A percentile compares a stretch with the other conserved stretches of the same genome.
phyloP scores from a whole-genome alignment of 2,797 vertebrate species.

The Australoheros facetus region DNA sequence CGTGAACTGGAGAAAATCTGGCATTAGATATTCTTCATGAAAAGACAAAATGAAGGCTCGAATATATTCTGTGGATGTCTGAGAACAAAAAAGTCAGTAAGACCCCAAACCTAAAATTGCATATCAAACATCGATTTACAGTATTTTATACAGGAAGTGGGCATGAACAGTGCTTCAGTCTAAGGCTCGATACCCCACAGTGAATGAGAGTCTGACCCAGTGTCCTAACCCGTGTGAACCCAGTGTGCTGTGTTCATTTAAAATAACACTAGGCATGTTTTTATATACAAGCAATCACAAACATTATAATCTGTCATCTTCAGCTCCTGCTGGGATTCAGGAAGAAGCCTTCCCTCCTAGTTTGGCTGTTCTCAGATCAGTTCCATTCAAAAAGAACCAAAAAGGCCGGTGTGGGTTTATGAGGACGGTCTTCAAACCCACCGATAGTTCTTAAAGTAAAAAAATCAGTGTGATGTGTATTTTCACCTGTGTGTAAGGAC shows the following conservation, averaged over 20 bases:
- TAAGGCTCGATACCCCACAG: neutral
- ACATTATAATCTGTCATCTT: neutral
- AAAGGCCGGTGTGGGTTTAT: neutral
- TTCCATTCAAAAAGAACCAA: neutral
- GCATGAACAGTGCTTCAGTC: neutral
- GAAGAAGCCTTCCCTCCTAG: neutral
- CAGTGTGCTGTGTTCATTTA: neutral
- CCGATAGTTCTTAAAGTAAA: neutral
- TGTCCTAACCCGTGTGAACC: neutral
- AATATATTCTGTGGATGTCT: neutral
- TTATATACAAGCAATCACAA: neutral
- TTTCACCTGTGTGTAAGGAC: neutral
- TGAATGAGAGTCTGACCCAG: neutral
- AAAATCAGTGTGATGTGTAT: neutral
- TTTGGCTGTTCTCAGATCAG: neutral
- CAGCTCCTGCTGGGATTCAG: neutral
- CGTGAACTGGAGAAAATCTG: neutral
- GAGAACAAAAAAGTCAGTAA: neutral
- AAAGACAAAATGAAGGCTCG: neutral
- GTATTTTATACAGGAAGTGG: neutral
- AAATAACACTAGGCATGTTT: accelerated
- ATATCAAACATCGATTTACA: neutral
- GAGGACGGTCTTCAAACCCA: neutral
- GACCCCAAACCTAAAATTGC: neutral
- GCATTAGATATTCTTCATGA: neutral